A percentile compares a stretch with the other conserved stretches of the same genome.
Conservation (phyloP, 1,140 invertebrate species). For the Euura saliciscinereae region DNA sequence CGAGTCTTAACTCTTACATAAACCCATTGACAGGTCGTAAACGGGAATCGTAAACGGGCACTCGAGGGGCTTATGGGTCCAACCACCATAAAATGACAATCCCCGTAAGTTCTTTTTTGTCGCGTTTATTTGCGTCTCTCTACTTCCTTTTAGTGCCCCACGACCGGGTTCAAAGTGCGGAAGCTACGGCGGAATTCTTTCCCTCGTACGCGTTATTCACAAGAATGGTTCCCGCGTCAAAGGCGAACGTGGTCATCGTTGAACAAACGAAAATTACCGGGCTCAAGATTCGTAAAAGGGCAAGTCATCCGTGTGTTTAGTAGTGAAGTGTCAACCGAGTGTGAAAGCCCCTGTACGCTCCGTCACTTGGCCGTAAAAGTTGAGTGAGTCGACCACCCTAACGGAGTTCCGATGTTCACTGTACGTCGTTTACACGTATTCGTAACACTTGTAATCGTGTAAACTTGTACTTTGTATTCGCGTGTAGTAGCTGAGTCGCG, state of each 20-base stretch:
- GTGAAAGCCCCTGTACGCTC: neutral
- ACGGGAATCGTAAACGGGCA: neutral
- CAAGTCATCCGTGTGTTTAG: neutral
- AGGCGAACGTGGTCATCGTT: neutral
- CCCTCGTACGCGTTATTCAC: neutral
- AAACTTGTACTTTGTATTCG: neutral
- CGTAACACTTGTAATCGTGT: conserved; percentile 9
- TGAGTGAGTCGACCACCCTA: neutral
- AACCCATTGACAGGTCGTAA: conserved; percentile 6
- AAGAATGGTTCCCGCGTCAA: neutral
- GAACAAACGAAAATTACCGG: neutral
- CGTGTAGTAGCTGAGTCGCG: neutral
- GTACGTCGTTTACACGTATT: too few species aligned
- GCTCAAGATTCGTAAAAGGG: neutral
- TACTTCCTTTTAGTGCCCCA: neutral
- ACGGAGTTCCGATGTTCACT: neutral
- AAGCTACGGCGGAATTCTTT: neutral
- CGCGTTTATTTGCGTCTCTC: too few species aligned
- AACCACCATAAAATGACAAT: conserved; percentile 5
- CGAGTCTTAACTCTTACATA: neutral
- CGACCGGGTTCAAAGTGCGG: neutral
- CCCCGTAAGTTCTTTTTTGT: neutral
- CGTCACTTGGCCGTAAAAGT: neutral
- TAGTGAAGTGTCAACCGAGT: neutral
- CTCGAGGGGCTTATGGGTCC: neutral